Evolutionary conservation across 2,113 vertebrate species (phyloP).

Genomic region (Anolis sagrei): DNA sequence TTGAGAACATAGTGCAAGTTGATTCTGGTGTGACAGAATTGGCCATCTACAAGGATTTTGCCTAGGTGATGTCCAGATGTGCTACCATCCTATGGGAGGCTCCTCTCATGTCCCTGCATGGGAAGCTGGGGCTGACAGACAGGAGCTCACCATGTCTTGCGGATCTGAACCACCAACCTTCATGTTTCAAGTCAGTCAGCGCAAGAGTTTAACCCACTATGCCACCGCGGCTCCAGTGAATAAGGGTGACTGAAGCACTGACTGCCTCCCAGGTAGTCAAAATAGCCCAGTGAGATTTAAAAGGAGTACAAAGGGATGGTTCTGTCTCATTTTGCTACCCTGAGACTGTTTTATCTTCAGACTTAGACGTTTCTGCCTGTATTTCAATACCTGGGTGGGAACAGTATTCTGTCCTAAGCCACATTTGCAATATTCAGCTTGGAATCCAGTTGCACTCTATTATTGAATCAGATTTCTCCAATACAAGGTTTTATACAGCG

Average conservation of each 20-base stretch:
- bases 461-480: constrained; percentile 3
- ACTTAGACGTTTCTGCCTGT: neutral
- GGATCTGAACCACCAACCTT: too few relatives aligned
- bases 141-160: too few relatives aligned
- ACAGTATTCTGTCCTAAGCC: neutral
- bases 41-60: too few relatives aligned
- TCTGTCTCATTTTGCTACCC: neutral
- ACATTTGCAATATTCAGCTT: neutral
- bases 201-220: too few relatives aligned
- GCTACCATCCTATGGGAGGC: too few relatives aligned
- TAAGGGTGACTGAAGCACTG: neutral
- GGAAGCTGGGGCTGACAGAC: too few relatives aligned
- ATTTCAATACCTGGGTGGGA: neutral
- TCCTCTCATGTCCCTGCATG: too few relatives aligned
- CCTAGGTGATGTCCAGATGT: too few relatives aligned
- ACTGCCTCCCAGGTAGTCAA: neutral
- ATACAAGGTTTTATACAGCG: neutral
- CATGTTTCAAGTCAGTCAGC: too few relatives aligned
- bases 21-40: too few relatives aligned
- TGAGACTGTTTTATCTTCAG: neutral
- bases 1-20: too few relatives aligned
- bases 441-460: neutral
- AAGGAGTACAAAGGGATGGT: neutral
- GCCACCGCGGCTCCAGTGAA: too few relatives aligned
- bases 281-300: neutral